Evolutionary conservation across 2,113 vertebrate species (phyloP).

Genomic region (Donacobius atricapilla): DNA sequence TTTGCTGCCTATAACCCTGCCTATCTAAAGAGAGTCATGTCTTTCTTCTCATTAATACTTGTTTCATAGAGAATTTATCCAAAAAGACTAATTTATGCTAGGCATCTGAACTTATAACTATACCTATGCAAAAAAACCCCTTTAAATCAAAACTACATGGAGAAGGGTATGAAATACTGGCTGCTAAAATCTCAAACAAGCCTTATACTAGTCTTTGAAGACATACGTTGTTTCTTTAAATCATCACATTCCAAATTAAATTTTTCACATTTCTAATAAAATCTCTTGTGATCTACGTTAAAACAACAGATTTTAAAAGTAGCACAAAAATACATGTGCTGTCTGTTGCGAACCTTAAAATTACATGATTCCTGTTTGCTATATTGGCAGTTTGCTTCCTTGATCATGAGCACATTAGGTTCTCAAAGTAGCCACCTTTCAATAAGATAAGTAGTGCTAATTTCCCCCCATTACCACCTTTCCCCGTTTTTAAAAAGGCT

Average conservation of each 20-base stretch:
- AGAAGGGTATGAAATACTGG: neutral
- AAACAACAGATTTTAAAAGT: neutral
- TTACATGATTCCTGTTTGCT: neutral
- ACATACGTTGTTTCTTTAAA: neutral
- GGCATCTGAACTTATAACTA: neutral
- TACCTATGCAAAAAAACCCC: neutral
- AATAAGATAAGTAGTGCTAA: neutral
- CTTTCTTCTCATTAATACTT: neutral
- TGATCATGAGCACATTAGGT: neutral
- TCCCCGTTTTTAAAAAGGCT: neutral
- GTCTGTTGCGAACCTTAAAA: neutral
- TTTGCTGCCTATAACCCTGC: neutral
- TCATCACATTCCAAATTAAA: neutral
- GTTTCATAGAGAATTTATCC: neutral
- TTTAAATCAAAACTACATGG: neutral
- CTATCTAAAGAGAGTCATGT: neutral
- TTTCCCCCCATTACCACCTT: neutral
- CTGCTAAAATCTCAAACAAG: neutral
- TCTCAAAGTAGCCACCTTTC: neutral
- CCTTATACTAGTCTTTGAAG: neutral
- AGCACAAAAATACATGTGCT: neutral
- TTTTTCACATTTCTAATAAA: neutral
- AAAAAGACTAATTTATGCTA: neutral
- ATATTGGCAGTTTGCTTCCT: neutral
- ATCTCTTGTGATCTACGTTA: neutral